A percentile compares a stretch with the other conserved stretches of the same genome.
These are phyloP conservation scores for Dusona sp. DNA, from an alignment of 2,888 invertebrate species.

Conservation along the genomic window DNA sequence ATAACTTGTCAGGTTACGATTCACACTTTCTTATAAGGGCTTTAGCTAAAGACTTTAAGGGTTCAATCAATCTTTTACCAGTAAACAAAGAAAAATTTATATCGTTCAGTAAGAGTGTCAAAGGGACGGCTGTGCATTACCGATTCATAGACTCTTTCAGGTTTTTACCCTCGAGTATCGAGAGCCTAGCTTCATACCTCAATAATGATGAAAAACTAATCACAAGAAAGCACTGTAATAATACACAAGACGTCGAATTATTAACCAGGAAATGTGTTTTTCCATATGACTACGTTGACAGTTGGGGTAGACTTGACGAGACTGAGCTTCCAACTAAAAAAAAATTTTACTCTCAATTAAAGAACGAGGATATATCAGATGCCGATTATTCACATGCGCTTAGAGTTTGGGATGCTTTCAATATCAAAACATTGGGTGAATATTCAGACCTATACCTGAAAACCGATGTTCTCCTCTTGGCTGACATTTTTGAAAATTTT, in stretches of 20 bases:
- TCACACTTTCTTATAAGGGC: slow-evolving; percentile 32
- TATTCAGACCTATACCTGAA: too few relatives aligned
- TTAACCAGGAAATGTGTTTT: not conserved
- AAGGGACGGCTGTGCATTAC: slow-evolving; percentile 58
- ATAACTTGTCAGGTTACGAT: slow-evolving; percentile 72
- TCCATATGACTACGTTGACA: not conserved
- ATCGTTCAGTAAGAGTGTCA: slow-evolving; percentile 73
- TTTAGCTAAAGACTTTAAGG: not conserved
- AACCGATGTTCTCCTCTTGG: too few relatives aligned
- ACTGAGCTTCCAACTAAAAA: too few relatives aligned
- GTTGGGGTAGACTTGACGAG: not conserved
- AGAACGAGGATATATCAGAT: too few relatives aligned
- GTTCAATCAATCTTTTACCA: slow-evolving; percentile 69
- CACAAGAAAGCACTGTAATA: not conserved
- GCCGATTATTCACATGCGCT: too few relatives aligned
- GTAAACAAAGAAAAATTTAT: slow-evolving; percentile 78
- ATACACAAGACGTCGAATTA: not conserved
- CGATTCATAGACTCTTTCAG: slow-evolving; percentile 75
- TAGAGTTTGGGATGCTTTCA: too few relatives aligned
- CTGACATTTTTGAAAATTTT: too few relatives aligned
- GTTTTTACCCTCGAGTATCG: slow-evolving; percentile 75
- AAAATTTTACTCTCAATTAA: too few relatives aligned
- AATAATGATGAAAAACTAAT: not conserved
- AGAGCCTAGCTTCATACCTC: slow-evolving; percentile 14
- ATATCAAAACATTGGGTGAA: too few relatives aligned